Percentiles rank a stretch among this genome's conserved stretches.
These are phyloP conservation scores for Paralichthys olivaceus DNA, from an alignment of 2,113 vertebrate genomes.

Conservation along the genomic window DNA sequence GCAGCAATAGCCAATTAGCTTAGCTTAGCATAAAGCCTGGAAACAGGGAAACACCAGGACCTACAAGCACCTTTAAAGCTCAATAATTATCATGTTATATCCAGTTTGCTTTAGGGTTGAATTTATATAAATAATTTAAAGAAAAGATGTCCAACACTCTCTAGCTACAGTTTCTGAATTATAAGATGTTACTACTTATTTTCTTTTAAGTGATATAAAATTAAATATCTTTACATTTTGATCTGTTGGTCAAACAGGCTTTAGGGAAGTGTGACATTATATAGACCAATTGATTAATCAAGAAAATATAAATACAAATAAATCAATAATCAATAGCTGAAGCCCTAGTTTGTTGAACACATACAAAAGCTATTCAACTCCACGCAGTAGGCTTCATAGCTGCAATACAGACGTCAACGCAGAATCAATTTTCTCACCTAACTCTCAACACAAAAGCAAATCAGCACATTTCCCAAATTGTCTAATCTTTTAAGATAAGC, in stretches of 20 bases:
- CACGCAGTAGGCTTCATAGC: slow-evolving; percentile 5
- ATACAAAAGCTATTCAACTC: slow-evolving; percentile 1
- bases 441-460: background rate
- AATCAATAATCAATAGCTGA: background rate
- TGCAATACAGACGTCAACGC: background rate
- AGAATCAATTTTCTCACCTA: background rate
- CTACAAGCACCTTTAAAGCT: background rate
- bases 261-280: background rate
- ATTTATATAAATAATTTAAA: no score
- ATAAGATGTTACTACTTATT: background rate
- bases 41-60: background rate
- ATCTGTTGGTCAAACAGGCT: background rate
- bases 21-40: slow-evolving; percentile 1
- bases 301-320: background rate
- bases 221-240: background rate
- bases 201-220: background rate
- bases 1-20: slow-evolving; percentile 1
- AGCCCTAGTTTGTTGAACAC: background rate
- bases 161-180: background rate
- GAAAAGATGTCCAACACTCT: background rate
- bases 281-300: background rate
- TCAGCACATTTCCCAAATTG: background rate
- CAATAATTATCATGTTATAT: background rate
- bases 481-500: slow-evolving; percentile 3
- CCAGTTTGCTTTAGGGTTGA: background rate